Evolutionary conservation across 2,797 vertebrate species (phyloP).

Genomic region (Hyperoplus immaculatus): DNA sequence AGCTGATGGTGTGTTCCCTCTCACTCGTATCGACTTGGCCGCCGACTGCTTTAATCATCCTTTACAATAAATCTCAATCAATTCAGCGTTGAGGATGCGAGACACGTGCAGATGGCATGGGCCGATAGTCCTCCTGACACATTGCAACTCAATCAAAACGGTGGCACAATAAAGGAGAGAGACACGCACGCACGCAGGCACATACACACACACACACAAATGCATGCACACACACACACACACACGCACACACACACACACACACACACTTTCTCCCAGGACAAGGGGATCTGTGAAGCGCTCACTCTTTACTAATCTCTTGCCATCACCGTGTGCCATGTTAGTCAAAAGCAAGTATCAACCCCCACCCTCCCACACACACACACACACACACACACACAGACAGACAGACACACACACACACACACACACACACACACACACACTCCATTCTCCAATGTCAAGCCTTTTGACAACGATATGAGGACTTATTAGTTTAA

Average conservation of each 20-base stretch:
- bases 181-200: background rate
- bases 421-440: no score
- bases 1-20: constrained; percentile 63
- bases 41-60: constrained; percentile 73
- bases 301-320: constrained; percentile 71
- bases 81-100: constrained; percentile 65
- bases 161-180: constrained; percentile 57
- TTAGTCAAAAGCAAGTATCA: constrained; percentile 67
- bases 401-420: no score
- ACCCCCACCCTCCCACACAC: constrained; percentile 32
- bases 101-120: constrained; percentile 77
- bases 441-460: constrained; percentile 55
- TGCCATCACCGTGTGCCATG: constrained; percentile 63
- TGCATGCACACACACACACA: no score
- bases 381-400: no score
- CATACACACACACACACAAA: no score
- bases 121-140: constrained; percentile 78
- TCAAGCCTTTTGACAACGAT: constrained; percentile 72
- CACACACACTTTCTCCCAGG: constrained; percentile 59
- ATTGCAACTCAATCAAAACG: constrained; percentile 77
- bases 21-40: constrained; percentile 66
- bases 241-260: background rate
- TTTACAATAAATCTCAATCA: constrained; percentile 82
- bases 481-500: constrained; percentile 80
- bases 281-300: constrained; percentile 65